These are phyloP conservation scores for Anarsia innoxiella DNA, from an alignment of 2,888 invertebrate genomes.

Conservation along the genomic window DNA sequence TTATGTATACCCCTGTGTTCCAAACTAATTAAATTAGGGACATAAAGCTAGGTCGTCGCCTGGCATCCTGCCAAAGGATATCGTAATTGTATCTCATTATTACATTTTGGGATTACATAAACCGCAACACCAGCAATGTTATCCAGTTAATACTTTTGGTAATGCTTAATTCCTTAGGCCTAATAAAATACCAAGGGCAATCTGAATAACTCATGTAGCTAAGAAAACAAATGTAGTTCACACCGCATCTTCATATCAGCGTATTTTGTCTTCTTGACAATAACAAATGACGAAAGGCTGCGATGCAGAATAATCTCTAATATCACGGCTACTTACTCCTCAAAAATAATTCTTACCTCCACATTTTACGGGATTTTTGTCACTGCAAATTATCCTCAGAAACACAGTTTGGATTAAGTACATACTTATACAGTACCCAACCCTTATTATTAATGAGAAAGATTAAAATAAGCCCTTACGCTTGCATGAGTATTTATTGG, in stretches of 20 bases:
- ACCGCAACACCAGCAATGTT: not conserved
- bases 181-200: not conserved
- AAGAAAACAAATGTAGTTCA: constrained; percentile 27
- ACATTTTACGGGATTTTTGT: not conserved
- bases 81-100: constrained; percentile 11
- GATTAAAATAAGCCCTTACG: constrained; percentile 22
- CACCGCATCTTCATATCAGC: constrained; percentile 24
- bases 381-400: constrained; percentile 11
- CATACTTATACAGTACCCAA: not conserved
- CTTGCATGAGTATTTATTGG: constrained; percentile 21
- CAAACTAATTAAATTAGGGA: not conserved
- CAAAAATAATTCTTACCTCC: constrained; percentile 19
- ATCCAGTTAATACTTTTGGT: constrained; percentile 5
- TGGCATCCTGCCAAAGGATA: constrained; percentile 12
- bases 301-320: constrained; percentile 50
- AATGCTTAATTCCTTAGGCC: not conserved
- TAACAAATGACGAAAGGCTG: constrained; percentile 41
- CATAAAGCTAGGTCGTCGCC: constrained; percentile 10
- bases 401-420: too few relatives aligned
- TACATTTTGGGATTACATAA: constrained; percentile 7
- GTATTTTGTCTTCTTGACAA: constrained; percentile 32
- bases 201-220: not conserved
- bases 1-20: too few relatives aligned
- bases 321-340: constrained; percentile 47
- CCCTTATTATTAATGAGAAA: constrained; percentile 19